Conservation (phyloP, 2,888 invertebrate species). For the Caenorhabditis afra region DNA sequence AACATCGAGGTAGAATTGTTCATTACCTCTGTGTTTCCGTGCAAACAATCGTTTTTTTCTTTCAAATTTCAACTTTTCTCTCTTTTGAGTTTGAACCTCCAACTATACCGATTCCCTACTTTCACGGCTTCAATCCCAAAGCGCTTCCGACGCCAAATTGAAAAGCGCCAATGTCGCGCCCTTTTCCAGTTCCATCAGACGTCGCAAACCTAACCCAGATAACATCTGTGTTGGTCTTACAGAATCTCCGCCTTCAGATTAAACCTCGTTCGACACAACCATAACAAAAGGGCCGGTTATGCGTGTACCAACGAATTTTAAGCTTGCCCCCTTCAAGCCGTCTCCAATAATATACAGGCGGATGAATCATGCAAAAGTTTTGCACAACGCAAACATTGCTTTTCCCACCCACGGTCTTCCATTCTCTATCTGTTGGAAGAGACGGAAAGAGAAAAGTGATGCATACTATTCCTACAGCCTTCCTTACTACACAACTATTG, state of each 20-base stretch:
- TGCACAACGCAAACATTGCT: conserved; percentile 49
- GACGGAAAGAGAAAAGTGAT: not conserved
- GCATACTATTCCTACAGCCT: not conserved
- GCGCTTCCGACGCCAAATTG: too few relatives aligned
- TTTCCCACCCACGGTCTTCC: conserved; percentile 31
- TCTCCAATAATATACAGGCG: not conserved
- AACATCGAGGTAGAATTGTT: not conserved
- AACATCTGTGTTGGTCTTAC: conserved; percentile 16
- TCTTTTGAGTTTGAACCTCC: not conserved
- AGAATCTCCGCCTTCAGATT: not conserved
- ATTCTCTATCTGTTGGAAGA: not conserved
- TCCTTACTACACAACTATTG: conserved; percentile 28
- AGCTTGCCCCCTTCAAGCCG: conserved; percentile 11
- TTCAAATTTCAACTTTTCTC: not conserved
- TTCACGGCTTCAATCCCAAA: too few relatives aligned
- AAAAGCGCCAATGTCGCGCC: not conserved
- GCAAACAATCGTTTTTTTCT: not conserved
- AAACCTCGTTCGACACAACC: conserved; percentile 1
- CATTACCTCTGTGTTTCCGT: too few relatives aligned
- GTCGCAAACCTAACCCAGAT: conserved; percentile 21
- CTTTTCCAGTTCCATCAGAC: not conserved
- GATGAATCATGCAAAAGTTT: conserved; percentile 25
- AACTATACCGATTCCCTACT: not conserved
- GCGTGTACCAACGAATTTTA: not conserved
- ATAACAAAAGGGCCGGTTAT: conserved; percentile 1